A percentile compares a stretch with the other conserved stretches of the same genome.
Evolutionary conservation across 2,888 invertebrate genomes (phyloP).

Genomic region (Colostygia pectinataria): DNA sequence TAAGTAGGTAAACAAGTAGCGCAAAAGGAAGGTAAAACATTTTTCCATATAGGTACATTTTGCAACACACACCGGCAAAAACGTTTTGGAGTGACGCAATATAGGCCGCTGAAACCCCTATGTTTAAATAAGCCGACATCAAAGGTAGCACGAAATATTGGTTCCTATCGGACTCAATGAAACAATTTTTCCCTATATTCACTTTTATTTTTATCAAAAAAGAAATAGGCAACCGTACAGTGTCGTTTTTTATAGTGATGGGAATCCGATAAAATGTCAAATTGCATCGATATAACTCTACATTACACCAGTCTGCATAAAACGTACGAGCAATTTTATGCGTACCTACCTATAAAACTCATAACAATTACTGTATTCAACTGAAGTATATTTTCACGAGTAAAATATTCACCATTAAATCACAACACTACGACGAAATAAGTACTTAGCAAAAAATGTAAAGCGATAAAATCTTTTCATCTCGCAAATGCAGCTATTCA

Average conservation of each 20-base stretch:
- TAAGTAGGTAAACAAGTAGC: constrained; percentile 30
- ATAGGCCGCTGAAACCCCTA: constrained; percentile 59
- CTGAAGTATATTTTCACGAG: constrained; percentile 28
- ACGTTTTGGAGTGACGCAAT: constrained; percentile 60
- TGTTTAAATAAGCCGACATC: constrained; percentile 74
- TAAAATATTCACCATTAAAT: constrained; percentile 33
- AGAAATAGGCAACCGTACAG: constrained; percentile 34
- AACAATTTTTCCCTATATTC: constrained; percentile 49
- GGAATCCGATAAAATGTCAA: constrained; percentile 35
- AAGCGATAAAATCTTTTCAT: constrained; percentile 39
- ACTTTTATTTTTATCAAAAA: constrained; percentile 37
- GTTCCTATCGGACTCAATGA: constrained; percentile 54
- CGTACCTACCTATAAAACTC: constrained; percentile 32
- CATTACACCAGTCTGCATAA: constrained; percentile 37
- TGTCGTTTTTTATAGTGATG: constrained; percentile 39
- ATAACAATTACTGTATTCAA: constrained; percentile 37
- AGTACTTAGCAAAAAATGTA: constrained; percentile 36
- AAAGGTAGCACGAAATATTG: constrained; percentile 63
- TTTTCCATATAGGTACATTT: constrained; percentile 43
- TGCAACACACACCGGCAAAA: constrained; percentile 45
- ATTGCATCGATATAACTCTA: constrained; percentile 38
- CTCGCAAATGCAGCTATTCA: constrained; percentile 39
- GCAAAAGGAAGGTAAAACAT: constrained; percentile 38
- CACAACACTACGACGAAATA: constrained; percentile 34
- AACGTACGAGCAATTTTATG: constrained; percentile 36